These are phyloP conservation scores for Nomada fabriciana DNA, from an alignment of 2,888 invertebrate genomes.

Conservation along the genomic window DNA sequence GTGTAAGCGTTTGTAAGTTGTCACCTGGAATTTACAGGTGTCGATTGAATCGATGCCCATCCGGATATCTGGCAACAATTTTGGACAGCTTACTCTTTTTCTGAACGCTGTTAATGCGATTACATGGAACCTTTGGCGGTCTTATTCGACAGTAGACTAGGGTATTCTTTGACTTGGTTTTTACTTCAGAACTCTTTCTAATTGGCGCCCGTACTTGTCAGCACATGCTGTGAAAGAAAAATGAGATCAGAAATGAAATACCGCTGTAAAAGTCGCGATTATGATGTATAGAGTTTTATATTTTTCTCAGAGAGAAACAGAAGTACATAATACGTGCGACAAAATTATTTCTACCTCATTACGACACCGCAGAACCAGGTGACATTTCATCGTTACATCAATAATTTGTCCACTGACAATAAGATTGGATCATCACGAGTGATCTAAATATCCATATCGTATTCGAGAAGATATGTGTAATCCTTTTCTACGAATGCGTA, in stretches of 20 bases:
- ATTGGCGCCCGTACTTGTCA: no score
- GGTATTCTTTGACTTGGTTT: no score
- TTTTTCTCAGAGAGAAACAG: not conserved
- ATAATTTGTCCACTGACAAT: not conserved
- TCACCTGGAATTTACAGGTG: slow-evolving; percentile 46
- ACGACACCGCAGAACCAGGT: slow-evolving; percentile 24
- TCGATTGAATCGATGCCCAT: slow-evolving; percentile 38
- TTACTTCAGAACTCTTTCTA: no score
- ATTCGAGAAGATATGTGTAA: slow-evolving; percentile 12
- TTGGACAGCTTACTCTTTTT: slow-evolving; percentile 18
- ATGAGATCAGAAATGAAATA: no score
- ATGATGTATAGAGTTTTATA: no score
- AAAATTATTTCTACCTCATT: slow-evolving; percentile 28
- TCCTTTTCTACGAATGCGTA: slow-evolving; percentile 22
- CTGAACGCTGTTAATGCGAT: slow-evolving; percentile 30
- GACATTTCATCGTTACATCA: slow-evolving; percentile 20
- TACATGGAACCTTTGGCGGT: not conserved
- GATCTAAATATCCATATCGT: slow-evolving; percentile 46
- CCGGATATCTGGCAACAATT: not conserved
- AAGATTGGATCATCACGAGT: slow-evolving; percentile 27
- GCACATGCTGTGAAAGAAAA: no score
- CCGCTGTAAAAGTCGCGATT: no score
- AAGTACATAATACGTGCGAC: not conserved
- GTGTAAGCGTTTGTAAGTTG: slow-evolving; percentile 48
- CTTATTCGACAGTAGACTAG: not conserved